Percentiles rank a stretch among this genome's conserved stretches.
Conservation (phyloP, 2,797 vertebrate species). For the Amblyraja radiata region DNA sequence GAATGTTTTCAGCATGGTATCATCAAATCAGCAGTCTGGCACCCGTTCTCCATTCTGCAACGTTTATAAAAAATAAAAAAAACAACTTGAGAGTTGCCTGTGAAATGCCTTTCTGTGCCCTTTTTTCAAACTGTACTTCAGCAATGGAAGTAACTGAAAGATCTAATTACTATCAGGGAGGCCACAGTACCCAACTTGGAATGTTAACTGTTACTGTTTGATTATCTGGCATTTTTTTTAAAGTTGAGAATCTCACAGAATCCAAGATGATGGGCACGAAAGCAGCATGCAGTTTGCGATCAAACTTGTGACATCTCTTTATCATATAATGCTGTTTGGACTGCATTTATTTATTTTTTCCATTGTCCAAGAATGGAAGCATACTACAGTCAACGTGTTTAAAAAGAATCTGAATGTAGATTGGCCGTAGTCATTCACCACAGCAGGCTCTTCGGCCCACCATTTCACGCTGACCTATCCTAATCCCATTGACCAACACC, state of each 20-base stretch:
- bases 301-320: neutral
- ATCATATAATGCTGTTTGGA: neutral
- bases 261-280: neutral
- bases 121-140: neutral
- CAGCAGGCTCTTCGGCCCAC: too few species aligned
- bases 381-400: neutral
- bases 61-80: neutral
- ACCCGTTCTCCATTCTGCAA: neutral
- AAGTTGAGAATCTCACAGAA: neutral
- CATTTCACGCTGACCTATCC: too few species aligned
- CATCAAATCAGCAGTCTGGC: neutral
- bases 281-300: neutral
- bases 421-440: neutral
- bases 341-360: neutral
- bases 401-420: neutral
- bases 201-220: neutral
- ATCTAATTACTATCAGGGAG: neutral
- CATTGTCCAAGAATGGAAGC: neutral
- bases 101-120: neutral
- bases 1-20: neutral
- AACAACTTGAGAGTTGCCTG: neutral
- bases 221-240: neutral
- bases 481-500: too few species aligned
- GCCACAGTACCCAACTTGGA: neutral
- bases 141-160: neutral